These are phyloP conservation scores for Cyaniris semiargus DNA, from an alignment of 2,888 invertebrate species.

Conservation along the genomic window DNA sequence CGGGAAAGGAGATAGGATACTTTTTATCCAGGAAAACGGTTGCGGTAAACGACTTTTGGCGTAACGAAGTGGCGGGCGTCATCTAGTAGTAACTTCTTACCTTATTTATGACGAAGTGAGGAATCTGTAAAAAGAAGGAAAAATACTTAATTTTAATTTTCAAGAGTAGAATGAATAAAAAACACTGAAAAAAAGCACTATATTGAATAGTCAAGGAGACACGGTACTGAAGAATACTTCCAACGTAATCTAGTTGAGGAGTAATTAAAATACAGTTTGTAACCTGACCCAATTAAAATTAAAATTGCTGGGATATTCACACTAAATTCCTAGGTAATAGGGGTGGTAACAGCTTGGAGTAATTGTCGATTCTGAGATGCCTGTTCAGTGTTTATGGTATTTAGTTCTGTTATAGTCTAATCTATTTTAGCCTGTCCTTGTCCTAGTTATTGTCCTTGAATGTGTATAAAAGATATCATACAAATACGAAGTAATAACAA, in stretches of 20 bases:
- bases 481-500: not conserved
- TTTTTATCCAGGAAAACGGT: too few relatives aligned
- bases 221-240: not conserved
- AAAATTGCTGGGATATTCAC: constrained; percentile 11
- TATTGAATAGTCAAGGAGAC: not conserved
- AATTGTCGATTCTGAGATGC: not conserved
- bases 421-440: constrained; percentile 6
- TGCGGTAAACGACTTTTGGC: too few relatives aligned
- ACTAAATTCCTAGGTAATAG: constrained; percentile 20
- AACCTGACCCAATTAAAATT: constrained; percentile 15
- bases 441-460: not conserved
- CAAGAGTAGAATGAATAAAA: not conserved
- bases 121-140: not conserved
- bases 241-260: constrained; percentile 7
- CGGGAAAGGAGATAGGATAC: too few relatives aligned
- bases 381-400: not conserved
- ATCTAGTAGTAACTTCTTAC: not conserved
- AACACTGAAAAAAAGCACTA: not conserved
- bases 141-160: not conserved
- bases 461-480: not conserved
- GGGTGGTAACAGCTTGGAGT: constrained; percentile 6
- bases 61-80: too few relatives aligned
- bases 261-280: constrained; percentile 27
- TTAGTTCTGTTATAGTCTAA: constrained; percentile 13
- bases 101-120: not conserved